Evolutionary conservation across 2,888 invertebrate genomes (phyloP).

Genomic region (Syritta pipiens): DNA sequence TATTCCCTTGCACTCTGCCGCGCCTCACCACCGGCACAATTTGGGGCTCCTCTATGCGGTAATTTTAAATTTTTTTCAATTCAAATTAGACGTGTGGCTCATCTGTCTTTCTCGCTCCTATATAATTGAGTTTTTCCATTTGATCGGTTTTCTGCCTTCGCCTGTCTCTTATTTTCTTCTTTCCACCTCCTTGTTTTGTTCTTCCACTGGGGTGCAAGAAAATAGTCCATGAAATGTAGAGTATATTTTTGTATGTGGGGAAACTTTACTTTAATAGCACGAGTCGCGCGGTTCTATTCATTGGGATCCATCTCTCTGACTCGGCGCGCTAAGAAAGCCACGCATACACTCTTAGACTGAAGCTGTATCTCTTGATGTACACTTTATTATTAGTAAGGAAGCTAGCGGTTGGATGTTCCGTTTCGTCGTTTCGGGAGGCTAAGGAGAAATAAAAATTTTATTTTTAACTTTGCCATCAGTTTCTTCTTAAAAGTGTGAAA

Average conservation of each 20-base stretch:
- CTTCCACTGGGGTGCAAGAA: conserved; percentile 21
- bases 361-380: neutral
- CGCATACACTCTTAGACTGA: conserved; percentile 22
- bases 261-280: conserved; percentile 35
- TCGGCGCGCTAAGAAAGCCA: conserved; percentile 36
- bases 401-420: conserved; percentile 29
- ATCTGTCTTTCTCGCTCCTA: conserved; percentile 10
- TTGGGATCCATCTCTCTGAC: conserved; percentile 38
- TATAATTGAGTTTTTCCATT: conserved; percentile 40
- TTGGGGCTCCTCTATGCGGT: neutral
- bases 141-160: conserved; percentile 17
- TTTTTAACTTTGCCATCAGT: conserved; percentile 76
- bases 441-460: conserved; percentile 73
- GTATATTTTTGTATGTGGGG: conserved; percentile 30
- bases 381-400: neutral
- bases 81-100: conserved; percentile 11
- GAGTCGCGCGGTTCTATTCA: conserved; percentile 39
- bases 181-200: neutral
- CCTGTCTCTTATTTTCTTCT: neutral
- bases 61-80: conserved; percentile 25
- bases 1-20: too few species aligned
- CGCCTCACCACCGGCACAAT: too few species aligned
- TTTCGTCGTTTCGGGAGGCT: conserved; percentile 31
- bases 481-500: conserved; percentile 54
- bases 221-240: conserved; percentile 43